phyloP scores from a whole-genome alignment of 2,113 vertebrate species.

The Semnornis frantzii region DNA sequence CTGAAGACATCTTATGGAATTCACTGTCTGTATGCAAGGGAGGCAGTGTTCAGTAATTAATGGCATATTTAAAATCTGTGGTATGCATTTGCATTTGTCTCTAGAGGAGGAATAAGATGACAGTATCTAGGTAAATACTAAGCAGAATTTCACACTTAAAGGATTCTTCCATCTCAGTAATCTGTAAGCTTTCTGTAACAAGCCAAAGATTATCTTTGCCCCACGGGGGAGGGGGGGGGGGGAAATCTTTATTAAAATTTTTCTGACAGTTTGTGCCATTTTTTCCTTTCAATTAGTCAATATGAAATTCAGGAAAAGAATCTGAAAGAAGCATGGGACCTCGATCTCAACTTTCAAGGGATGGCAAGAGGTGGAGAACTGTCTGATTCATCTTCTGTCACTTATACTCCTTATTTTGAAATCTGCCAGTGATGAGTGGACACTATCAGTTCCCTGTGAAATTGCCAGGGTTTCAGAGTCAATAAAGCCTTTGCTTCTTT shows the following conservation, averaged over 20 bases:
- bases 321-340: neutral
- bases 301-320: neutral
- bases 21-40: neutral
- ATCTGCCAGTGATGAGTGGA: neutral
- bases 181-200: neutral
- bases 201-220: neutral
- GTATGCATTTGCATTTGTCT: slow-evolving; percentile 20
- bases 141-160: neutral
- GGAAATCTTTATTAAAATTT: neutral
- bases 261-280: neutral
- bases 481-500: neutral
- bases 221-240: neutral
- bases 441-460: neutral
- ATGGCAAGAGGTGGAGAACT: neutral
- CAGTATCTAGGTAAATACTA: neutral
- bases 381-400: neutral
- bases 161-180: neutral
- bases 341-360: neutral
- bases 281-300: neutral
- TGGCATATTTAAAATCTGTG: slow-evolving; percentile 10
- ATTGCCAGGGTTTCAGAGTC: neutral
- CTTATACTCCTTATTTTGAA: neutral
- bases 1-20: neutral
- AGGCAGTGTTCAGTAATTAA: slow-evolving; percentile 45
- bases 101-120: neutral